Evolutionary conservation across 1,140 invertebrate genomes (phyloP).

Genomic region (Manduca sexta): DNA sequence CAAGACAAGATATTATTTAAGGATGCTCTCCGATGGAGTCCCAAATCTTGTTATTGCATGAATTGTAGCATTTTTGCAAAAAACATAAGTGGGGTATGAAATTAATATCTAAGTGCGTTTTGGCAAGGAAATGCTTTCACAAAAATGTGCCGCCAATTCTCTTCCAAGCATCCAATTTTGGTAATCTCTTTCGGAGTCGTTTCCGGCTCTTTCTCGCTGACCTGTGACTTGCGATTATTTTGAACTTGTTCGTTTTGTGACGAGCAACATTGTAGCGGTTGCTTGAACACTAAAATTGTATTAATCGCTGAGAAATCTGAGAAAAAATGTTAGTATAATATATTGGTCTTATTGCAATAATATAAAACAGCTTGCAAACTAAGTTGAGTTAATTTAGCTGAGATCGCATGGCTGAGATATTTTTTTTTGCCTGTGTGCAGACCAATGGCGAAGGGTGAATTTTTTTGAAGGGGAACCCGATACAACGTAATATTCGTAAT

Average conservation of each 20-base stretch:
- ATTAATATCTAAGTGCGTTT: background rate
- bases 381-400: no score
- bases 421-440: no score
- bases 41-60: background rate
- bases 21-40: background rate
- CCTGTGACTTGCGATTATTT: conserved; percentile 5
- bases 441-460: no score
- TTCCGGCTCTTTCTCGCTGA: conserved; percentile 8
- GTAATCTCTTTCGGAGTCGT: conserved; percentile 8
- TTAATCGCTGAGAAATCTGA: no score
- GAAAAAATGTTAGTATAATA: no score
- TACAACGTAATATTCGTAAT: no score
- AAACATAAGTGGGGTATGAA: background rate
- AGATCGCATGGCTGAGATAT: no score
- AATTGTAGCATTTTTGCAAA: no score
- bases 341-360: no score
- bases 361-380: no score
- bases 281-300: no score
- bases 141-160: conserved; percentile 2
- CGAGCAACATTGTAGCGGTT: background rate
- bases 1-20: background rate
- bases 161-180: conserved; percentile 6
- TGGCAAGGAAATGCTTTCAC: conserved; percentile 2
- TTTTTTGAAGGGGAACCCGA: no score
- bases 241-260: background rate